phyloP scores from a whole-genome alignment of 1,140 invertebrate species.

The Rhizoglyphus robini region DNA sequence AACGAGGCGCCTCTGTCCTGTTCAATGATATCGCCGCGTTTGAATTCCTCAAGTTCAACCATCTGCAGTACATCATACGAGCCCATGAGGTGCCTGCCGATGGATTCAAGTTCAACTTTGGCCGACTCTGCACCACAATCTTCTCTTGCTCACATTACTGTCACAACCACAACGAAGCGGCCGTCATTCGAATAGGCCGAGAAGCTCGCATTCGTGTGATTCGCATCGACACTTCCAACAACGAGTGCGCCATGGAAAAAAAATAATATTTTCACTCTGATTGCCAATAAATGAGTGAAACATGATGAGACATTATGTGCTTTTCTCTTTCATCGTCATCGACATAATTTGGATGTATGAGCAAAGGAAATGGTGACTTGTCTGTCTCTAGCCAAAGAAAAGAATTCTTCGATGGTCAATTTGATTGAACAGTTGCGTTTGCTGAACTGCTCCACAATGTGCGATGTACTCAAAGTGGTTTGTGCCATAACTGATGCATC shows the following conservation, averaged over 20 bases:
- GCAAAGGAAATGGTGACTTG: too few species aligned
- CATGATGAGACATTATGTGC: too few species aligned
- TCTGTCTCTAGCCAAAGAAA: too few species aligned
- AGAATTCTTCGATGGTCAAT: too few species aligned
- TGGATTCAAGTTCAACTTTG: slow-evolving; percentile 37
- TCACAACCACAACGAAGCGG: slow-evolving; percentile 49
- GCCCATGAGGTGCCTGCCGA: slow-evolving; percentile 50
- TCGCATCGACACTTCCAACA: slow-evolving; percentile 39
- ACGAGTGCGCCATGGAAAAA: slow-evolving; percentile 28
- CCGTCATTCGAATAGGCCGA: slow-evolving; percentile 45
- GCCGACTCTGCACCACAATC: slow-evolving; percentile 47
- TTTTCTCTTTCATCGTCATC: too few species aligned
- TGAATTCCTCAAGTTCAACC: slow-evolving; percentile 46
- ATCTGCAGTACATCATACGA: slow-evolving; percentile 50
- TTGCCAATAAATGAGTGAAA: too few species aligned
- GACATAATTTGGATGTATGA: too few species aligned
- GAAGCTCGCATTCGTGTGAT: slow-evolving; percentile 42
- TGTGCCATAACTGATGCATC: too few species aligned
- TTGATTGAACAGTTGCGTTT: too few species aligned
- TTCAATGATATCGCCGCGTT: slow-evolving; percentile 51
- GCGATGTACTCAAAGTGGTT: too few species aligned
- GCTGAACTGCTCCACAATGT: too few species aligned
- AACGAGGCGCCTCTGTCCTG: slow-evolving; percentile 53
- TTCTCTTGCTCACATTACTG: slow-evolving; percentile 50
- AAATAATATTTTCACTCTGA: too few species aligned